Base-by-base conservation (phyloP, 2,888 invertebrate species). In the Drosophila anomalipes region DNA sequence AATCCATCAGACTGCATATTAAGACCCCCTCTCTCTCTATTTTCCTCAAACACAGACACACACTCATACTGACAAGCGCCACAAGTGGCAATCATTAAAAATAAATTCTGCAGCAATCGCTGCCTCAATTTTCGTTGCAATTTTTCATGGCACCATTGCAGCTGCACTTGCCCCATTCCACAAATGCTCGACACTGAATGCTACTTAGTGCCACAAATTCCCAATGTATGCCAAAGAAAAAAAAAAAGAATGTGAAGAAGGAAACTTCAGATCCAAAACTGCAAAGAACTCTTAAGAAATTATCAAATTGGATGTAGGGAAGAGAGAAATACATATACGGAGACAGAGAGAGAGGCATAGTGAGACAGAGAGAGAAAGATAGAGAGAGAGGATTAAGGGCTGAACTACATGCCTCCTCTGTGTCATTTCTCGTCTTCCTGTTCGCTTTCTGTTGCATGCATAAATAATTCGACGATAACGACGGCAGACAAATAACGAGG, bases 381-480 rank as follows among this genome's bases (percentile, higher is more conserved):
- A 30, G 57, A 44, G 28, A 41, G 6, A 14, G 9, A 32, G 28
- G 57, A 44, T 12, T 49, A 22, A 16, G 12, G 3, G 5, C 28
- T 63, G 52, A 33, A 37, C 28, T 33, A 47, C 47, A 64, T 69
- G 52, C 12, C 22, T 41, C 22, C 30, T 16, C 32, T 32, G 16
- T 37, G 58, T 53, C 54, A 56, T 65, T 72, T 62, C 16, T 57
- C 58, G 68, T 66, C 61, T 68, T 60, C 37, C 26, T 78, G 82
- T 66, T 74, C 63, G 64, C 39, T 81, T 69, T 57, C 28, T 35
- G 79, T 59, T 90, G 86, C 90, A 83, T 90, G 89, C 89, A 86
- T 89, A 85, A 85, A 89, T 86, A 86, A 90, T 90, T 81, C 89
- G 70, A 73, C 62, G 89, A 90, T 86, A 90, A 86, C 89, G 85